Evolutionary conservation across 2,113 vertebrate genomes (phyloP).

Genomic region (Myrmophylax atrothorax): DNA sequence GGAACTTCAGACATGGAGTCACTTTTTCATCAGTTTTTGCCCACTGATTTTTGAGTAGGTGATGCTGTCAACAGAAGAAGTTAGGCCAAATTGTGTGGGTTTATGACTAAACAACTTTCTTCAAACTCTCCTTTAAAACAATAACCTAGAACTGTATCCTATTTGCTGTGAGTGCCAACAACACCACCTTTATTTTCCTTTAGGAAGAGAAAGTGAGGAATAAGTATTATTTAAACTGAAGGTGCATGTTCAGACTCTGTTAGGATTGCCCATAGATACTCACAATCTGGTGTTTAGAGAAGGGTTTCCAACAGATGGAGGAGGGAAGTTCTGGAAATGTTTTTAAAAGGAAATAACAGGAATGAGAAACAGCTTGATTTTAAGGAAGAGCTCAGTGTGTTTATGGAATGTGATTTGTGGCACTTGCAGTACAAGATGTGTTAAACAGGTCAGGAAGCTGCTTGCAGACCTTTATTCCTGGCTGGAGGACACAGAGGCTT

Average conservation of each 20-base stretch:
- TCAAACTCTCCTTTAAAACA: background rate
- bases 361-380: background rate
- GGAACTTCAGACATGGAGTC: background rate
- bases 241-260: background rate
- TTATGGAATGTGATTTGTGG: background rate
- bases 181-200: fast-evolving
- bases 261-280: background rate
- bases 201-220: background rate
- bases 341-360: background rate
- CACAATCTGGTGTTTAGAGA: background rate
- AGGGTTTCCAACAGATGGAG: background rate
- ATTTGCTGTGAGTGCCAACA: background rate
- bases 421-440: background rate
- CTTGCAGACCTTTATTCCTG: background rate
- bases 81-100: background rate
- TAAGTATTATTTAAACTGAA: background rate
- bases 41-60: background rate
- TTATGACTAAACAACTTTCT: background rate
- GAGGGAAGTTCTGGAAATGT: background rate
- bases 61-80: background rate
- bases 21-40: background rate
- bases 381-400: fast-evolving
- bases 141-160: background rate
- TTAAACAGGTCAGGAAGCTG: background rate
- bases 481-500: background rate